Percentiles rank a stretch among this genome's conserved stretches.
Conservation (phyloP, 2,797 vertebrate genomes). For the Malacoctenus gilli region DNA sequence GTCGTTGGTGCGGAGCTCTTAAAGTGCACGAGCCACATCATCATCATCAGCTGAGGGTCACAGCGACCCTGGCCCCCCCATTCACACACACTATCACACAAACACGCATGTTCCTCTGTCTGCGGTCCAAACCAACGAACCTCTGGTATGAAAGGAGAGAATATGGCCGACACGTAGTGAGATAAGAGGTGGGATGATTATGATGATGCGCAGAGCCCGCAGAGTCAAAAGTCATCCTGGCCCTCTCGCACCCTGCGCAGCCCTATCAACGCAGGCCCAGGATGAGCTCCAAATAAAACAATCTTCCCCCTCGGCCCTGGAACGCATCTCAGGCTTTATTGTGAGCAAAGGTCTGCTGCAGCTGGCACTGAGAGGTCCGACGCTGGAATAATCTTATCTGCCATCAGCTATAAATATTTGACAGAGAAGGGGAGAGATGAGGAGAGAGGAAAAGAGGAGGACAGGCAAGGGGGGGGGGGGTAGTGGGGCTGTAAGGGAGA, state of each 20-base stretch:
- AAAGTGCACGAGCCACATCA: too few species aligned
- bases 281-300: slow-evolving; percentile 82
- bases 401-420: slow-evolving; percentile 86
- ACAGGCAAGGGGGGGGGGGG: slow-evolving; percentile 4
- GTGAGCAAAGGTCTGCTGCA: slow-evolving; percentile 84
- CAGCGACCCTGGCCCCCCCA: too few species aligned
- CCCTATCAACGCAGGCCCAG: slow-evolving; percentile 57
- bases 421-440: slow-evolving; percentile 60
- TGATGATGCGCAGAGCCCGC: slow-evolving; percentile 47
- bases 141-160: slow-evolving; percentile 20
- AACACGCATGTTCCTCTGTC: too few species aligned
- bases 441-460: slow-evolving; percentile 46
- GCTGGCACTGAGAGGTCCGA: slow-evolving; percentile 82
- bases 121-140: slow-evolving; percentile 17
- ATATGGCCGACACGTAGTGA: slow-evolving; percentile 37
- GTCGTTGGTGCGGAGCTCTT: background rate
- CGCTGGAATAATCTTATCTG: slow-evolving; percentile 83
- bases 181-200: slow-evolving; percentile 37
- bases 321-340: slow-evolving; percentile 82
- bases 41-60: too few species aligned
- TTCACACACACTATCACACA: too few species aligned
- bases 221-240: slow-evolving; percentile 35
- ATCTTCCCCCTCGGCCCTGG: slow-evolving; percentile 68
- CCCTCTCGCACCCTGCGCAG: slow-evolving; percentile 50
- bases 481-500: too few species aligned